Evolutionary conservation across 2,888 invertebrate species (phyloP), one percentile per base, ranked within the genome.

Genomic region (Drosophila dives): DNA sequence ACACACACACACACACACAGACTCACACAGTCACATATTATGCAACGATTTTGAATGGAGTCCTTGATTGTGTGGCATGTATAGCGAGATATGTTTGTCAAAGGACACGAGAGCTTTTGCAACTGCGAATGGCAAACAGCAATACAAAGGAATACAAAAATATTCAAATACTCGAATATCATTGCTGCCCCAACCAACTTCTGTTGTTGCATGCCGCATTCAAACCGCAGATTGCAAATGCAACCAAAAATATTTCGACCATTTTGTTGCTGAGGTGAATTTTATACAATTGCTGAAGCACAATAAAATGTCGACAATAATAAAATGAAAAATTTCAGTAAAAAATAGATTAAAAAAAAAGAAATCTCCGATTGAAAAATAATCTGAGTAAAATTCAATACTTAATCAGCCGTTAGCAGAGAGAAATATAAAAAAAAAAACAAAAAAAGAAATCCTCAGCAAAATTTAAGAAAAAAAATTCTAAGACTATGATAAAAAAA

Each of bases 11-110:
- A 11, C 11, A 3, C 38, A 45, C 12, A 40, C 15, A 17, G 2
- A 54, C 36, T 17, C 12, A 17, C 11, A 11, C 11, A 2, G 29
- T 38, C 12, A 40, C 29, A 54, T 70, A 75, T 62, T 72, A 75
- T 75, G 65, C 60, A 71, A 75, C 38, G 55, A 38, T 50, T 34
- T 65, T 75, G 59, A 75, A 75, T 61, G 17, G 64, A 59, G 56
- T 36, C 36, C 34, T 45, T 36, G 40, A 34, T 50, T 55, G 45
- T 50, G 40, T 26, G 48, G 23, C 58, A 42, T 17, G 59, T 51
- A 29, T 34, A 26, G 51, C 23, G 33, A 54, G 59, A 45, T 50
- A 49, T 29, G 42, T 11, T 59, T 64, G 49, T 53, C 45, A 61
- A 67, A 51, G 56, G 33, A 42, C 34, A 20, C 8, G 15, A 45